phyloP scores from a whole-genome alignment of 2,888 invertebrate species.

The Nycteola revayana region DNA sequence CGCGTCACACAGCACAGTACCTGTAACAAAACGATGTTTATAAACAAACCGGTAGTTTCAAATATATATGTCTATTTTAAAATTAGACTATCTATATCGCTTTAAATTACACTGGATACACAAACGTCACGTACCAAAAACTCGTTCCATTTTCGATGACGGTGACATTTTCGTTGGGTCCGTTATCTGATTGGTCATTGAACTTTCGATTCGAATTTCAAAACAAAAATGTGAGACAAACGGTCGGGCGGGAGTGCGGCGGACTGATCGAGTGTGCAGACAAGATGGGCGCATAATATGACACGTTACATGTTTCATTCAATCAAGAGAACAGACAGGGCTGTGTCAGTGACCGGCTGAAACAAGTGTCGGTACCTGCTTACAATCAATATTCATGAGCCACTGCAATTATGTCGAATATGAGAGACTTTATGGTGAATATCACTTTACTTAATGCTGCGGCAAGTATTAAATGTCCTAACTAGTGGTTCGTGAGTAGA shows the following conservation, averaged over 20 bases:
- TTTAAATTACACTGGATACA: constrained; percentile 35
- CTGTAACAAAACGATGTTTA: constrained; percentile 48
- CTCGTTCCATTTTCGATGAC: constrained; percentile 44
- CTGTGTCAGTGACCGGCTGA: constrained; percentile 46
- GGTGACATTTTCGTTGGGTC: constrained; percentile 38
- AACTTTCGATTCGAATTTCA: constrained; percentile 38
- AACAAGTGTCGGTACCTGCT: constrained; percentile 39
- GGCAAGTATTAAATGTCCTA: constrained; percentile 28
- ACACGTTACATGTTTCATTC: constrained; percentile 59
- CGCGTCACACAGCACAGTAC: constrained; percentile 43
- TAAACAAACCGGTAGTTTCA: constrained; percentile 35
- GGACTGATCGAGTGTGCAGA: constrained; percentile 31
- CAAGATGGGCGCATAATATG: constrained; percentile 33
- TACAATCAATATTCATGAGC: constrained; percentile 46
- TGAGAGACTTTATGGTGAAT: constrained; percentile 33
- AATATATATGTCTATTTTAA: constrained; percentile 28
- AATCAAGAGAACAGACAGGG: constrained; percentile 63
- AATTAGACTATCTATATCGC: constrained; percentile 42
- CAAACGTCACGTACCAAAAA: constrained; percentile 36
- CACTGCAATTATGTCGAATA: constrained; percentile 36
- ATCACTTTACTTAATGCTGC: constrained; percentile 34
- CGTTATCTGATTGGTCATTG: constrained; percentile 48
- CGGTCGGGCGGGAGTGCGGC: constrained; percentile 12
- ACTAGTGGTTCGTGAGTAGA: constrained; percentile 21
- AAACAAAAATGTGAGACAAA: constrained; percentile 39